A percentile compares a stretch with the other conserved stretches of the same genome.
Conservation (phyloP, 2,797 vertebrate species). For the Darevskia nairensis region DNA sequence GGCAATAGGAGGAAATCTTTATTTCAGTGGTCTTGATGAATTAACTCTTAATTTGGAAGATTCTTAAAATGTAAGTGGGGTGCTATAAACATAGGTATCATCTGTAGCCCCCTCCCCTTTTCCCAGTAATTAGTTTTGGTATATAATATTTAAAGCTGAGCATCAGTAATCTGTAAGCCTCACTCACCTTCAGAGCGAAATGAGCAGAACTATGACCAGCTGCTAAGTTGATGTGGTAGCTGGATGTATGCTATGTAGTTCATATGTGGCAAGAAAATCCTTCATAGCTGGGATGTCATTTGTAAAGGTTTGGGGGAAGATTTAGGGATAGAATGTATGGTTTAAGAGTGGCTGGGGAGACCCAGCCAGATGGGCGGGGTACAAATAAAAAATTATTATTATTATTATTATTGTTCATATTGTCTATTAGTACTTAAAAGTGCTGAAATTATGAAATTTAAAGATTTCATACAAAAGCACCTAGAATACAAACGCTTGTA, state of each 20-base stretch:
- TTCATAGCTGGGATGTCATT: not conserved
- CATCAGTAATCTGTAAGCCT: not conserved
- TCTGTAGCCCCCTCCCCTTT: not conserved
- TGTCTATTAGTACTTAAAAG: not conserved
- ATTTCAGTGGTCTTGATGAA: not conserved
- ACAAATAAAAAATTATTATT: no score
- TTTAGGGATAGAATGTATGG: not conserved
- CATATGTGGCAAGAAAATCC: not conserved
- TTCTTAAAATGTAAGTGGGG: not conserved
- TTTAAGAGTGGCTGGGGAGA: no score
- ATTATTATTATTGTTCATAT: not conserved
- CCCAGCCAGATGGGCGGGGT: no score
- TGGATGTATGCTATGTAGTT: not conserved
- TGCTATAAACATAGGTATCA: not conserved
- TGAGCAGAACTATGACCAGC: not conserved
- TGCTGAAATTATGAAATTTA: not conserved
- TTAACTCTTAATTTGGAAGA: not conserved
- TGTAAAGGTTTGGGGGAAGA: not conserved
- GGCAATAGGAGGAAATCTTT: not conserved
- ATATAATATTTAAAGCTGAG: not conserved
- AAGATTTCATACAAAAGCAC: not conserved
- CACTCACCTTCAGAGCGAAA: not conserved
- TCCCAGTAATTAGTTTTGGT: not conserved
- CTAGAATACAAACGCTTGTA: not conserved
- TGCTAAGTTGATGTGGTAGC: not conserved